Base-by-base conservation (phyloP, 2,113 vertebrate species). In the Ctenomys sociabilis region DNA sequence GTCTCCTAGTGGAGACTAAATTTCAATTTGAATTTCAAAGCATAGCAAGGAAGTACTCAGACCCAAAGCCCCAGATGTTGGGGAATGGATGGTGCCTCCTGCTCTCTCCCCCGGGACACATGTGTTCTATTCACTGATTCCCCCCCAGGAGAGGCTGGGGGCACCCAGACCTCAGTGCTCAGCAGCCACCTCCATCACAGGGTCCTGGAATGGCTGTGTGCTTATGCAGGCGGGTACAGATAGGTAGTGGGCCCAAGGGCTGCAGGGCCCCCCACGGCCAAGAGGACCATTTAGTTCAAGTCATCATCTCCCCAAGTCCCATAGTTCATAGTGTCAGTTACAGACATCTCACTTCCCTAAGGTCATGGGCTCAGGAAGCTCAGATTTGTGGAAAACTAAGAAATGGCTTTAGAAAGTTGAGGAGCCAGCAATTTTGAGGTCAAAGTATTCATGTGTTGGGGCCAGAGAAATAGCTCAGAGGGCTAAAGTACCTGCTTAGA, bases 21-120 rank as follows among this genome's bases (percentile, higher is more conserved):
- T 94, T 75, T 84, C 30, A 66, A 13, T 40, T 21, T 66, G 75
- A 88, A 40, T 61, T 88, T 88, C 75, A 73, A 40, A 84, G 28
- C 13, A 10, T 13, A 52, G 43, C 59, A 16, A 45, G 26, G 32
- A 61, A 52, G 2, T 8, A 7, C 26, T 88, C 12, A 2, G 64
- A 92, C 11, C 40, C 13, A 43, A 5, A 1, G 16, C 30, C 43
- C 32, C 32, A 45, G 90, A 54, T 32, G 10, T 24, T 52, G 22
- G 22, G 17, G 85, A 49, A 21, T 13, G 49, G 19, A 61, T 3
- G 43, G 30, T 21, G 5, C 59, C 49, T 40, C 30, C 19, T 13
- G 1, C 3, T 14, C 22, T 32, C 45, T 30, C 32, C 45, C 45
- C 32, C 6, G 26, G 30, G 52, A 14, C 54, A 37, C 77, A 37